phyloP scores from a whole-genome alignment of 92 coral and sea anemone species.

The Parazoanthus swiftii region DNA sequence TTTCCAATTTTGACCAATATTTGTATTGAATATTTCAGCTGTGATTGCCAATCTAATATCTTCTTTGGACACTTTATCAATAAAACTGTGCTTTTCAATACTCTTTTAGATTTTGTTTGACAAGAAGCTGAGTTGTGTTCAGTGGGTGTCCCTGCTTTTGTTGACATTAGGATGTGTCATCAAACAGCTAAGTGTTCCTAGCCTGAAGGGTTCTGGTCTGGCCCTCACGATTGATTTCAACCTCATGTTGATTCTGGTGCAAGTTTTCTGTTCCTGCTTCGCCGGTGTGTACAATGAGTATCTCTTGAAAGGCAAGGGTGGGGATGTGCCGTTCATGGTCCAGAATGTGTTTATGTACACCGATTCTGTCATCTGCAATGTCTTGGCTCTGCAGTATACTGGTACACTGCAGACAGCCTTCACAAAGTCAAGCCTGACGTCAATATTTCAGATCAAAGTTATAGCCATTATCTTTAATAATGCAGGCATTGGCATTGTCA shows the following conservation, averaged over 20 bases:
- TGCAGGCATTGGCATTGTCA: conserved; percentile 91
- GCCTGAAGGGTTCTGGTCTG: conserved; percentile 61
- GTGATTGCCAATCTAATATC: not conserved
- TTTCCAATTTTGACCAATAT: too few relatives aligned
- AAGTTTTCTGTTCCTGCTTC: conserved; percentile 95
- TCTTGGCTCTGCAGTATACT: conserved; percentile 67
- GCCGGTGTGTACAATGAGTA: conserved; percentile 99
- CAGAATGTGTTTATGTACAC: conserved; percentile 95
- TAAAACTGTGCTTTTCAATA: not conserved
- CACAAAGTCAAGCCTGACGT: conserved; percentile 67
- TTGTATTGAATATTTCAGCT: not conserved
- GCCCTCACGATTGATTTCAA: conserved; percentile 69
- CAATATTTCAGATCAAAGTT: conserved; percentile 73
- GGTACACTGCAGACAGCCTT: conserved; percentile 78
- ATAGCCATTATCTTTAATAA: conserved; percentile 82
- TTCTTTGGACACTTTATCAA: not conserved
- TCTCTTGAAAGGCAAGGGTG: conserved; percentile 89
- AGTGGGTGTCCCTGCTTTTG: conserved; percentile 90
- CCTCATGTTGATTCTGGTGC: conserved; percentile 85
- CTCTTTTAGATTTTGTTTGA: conserved; percentile 73
- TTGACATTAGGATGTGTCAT: conserved; percentile 87
- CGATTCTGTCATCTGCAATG: conserved; percentile 84
- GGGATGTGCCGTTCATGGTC: conserved; percentile 87
- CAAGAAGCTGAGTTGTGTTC: conserved; percentile 76
- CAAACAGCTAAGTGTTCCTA: conserved; percentile 73